Percentiles rank a stretch among this genome's conserved stretches.
Conservation (phyloP, 1,140 invertebrate species). For the Yoshiicerus persimilis region DNA sequence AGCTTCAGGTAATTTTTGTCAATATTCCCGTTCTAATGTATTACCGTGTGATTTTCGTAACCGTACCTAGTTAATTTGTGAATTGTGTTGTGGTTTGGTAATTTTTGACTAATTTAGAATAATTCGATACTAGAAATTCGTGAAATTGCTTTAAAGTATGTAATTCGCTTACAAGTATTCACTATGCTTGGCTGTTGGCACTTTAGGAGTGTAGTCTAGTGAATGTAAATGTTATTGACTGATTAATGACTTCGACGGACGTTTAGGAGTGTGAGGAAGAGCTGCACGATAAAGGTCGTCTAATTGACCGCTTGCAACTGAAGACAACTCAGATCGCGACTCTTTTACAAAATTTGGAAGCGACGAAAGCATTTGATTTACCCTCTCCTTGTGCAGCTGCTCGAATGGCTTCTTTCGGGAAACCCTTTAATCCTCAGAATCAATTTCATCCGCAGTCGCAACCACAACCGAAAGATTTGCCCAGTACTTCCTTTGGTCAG, state of each 20-base stretch:
- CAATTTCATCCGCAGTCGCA: neutral
- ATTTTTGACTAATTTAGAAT: no score
- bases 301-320: constrained; percentile 83
- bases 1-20: constrained; percentile 96
- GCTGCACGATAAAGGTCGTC: constrained; percentile 85
- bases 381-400: constrained; percentile 35
- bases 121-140: no score
- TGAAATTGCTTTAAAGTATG: neutral
- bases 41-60: neutral
- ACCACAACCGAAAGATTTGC: neutral
- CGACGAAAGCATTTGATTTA: constrained; percentile 48
- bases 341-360: constrained; percentile 84
- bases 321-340: constrained; percentile 88
- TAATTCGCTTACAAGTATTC: no score
- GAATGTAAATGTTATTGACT: neutral
- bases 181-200: no score
- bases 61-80: neutral
- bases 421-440: neutral
- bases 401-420: neutral
- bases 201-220: no score
- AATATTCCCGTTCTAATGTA: no score
- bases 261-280: constrained; percentile 87
- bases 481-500: neutral
- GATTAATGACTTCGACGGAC: neutral
- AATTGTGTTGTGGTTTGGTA: neutral